A percentile compares a stretch with the other conserved stretches of the same genome.
Conservation (phyloP, 2,888 invertebrate genomes). For the Plagodis dolabraria region DNA sequence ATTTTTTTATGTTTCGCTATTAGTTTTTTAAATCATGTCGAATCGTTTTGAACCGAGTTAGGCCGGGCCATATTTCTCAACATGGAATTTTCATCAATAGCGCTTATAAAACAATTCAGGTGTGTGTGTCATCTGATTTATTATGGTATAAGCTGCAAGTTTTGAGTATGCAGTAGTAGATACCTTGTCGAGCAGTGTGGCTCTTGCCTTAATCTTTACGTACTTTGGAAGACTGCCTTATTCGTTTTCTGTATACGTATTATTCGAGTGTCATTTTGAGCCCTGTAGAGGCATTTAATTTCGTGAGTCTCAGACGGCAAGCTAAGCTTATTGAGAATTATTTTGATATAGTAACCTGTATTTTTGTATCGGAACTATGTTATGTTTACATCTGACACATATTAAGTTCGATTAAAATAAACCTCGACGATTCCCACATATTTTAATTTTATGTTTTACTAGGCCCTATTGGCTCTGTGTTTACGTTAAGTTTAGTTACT, state of each 20-base stretch:
- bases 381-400: slow-evolving; percentile 55
- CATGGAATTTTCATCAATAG: not conserved
- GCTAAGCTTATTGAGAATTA: slow-evolving; percentile 77
- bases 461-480: slow-evolving; percentile 59
- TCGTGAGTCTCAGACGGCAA: slow-evolving; percentile 77
- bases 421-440: slow-evolving; percentile 51
- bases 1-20: slow-evolving; percentile 60
- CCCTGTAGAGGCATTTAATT: slow-evolving; percentile 74
- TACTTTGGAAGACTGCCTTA: slow-evolving; percentile 80
- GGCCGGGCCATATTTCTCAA: slow-evolving; percentile 22
- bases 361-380: slow-evolving; percentile 77
- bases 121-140: no score
- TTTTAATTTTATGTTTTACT: slow-evolving; percentile 50
- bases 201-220: slow-evolving; percentile 44
- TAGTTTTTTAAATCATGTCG: slow-evolving; percentile 56
- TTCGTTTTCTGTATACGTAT: slow-evolving; percentile 62
- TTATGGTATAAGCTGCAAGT: no score
- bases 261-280: slow-evolving; percentile 45
- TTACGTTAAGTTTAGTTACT: slow-evolving; percentile 60
- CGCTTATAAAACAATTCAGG: no score
- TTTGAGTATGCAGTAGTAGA: no score
- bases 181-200: no score
- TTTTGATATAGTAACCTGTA: slow-evolving; percentile 56
- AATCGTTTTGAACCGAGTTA: slow-evolving; percentile 51
- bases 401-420: slow-evolving; percentile 24